These are phyloP conservation scores for Fragum whitleyi DNA, from an alignment of 2,888 invertebrate species.

Conservation along the genomic window DNA sequence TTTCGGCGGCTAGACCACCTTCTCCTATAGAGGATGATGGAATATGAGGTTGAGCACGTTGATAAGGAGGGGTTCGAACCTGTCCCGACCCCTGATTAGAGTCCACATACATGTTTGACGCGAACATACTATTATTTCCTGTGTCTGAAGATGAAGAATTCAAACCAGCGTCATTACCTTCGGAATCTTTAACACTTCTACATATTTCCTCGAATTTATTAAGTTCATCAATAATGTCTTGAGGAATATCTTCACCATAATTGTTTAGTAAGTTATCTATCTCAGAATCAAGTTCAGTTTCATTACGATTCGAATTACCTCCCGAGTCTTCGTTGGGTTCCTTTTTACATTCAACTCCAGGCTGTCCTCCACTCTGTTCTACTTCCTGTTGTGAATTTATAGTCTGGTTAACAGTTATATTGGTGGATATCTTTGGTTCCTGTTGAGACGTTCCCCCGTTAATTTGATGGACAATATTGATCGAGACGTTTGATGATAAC, in stretches of 20 bases:
- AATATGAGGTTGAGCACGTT: slow-evolving; percentile 48
- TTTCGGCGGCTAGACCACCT: slow-evolving; percentile 95
- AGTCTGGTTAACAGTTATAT: slow-evolving; percentile 92
- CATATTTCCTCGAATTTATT: slow-evolving; percentile 78
- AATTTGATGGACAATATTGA: slow-evolving; percentile 93
- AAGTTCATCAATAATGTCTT: slow-evolving; percentile 75
- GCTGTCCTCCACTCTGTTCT: slow-evolving; percentile 69
- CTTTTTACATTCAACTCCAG: slow-evolving; percentile 86
- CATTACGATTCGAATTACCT: slow-evolving; percentile 63
- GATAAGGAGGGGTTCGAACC: slow-evolving; percentile 66
- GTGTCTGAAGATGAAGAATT: slow-evolving; percentile 51
- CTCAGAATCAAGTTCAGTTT: slow-evolving; percentile 71
- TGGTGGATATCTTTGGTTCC: slow-evolving; percentile 88
- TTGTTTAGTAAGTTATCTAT: slow-evolving; percentile 88
- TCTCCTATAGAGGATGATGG: slow-evolving; percentile 69
- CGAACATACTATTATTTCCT: slow-evolving; percentile 64
- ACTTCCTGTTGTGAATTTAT: slow-evolving; percentile 87
- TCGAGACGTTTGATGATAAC: slow-evolving; percentile 89
- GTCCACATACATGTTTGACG: slow-evolving; percentile 62
- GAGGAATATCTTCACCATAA: slow-evolving; percentile 87
- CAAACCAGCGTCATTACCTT: slow-evolving; percentile 65
- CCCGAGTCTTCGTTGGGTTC: slow-evolving; percentile 87
- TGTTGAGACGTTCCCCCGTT: slow-evolving; percentile 86
- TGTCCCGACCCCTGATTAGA: slow-evolving; percentile 66
- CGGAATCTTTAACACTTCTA: slow-evolving; percentile 72